Conservation (phyloP, 2,113 vertebrate species). For the Rallus limicola region DNA sequence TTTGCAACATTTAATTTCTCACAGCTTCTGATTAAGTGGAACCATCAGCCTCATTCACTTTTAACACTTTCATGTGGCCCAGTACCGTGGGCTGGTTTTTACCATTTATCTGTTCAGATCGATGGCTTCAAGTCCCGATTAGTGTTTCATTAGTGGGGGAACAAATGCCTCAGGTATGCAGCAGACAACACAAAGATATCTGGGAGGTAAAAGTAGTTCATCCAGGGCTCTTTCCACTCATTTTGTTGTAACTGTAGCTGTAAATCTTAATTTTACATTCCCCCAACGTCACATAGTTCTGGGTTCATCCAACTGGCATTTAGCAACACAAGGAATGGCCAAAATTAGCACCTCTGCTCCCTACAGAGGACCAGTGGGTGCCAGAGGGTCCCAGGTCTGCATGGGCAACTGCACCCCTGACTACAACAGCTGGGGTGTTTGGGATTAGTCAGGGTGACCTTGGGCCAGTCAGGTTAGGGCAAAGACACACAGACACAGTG, state of each 20-base stretch:
- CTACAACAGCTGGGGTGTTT: too few relatives aligned
- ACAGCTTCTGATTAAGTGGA: constrained; percentile 60
- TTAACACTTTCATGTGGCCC: constrained; percentile 35
- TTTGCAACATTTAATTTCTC: constrained; percentile 72
- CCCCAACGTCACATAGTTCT: not conserved
- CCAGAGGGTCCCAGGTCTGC: not conserved
- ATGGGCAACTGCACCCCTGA: rapidly evolving
- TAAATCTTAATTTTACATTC: not conserved
- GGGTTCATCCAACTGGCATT: not conserved
- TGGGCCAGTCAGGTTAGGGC: not conserved
- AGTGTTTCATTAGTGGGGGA: not conserved
- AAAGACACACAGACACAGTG: not conserved
- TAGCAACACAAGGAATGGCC: not conserved
- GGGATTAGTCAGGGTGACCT: not conserved
- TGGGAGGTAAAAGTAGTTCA: not conserved
- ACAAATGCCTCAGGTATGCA: not conserved
- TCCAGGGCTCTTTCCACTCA: not conserved
- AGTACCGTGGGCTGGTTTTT: not conserved
- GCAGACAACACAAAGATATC: not conserved
- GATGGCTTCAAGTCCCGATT: not conserved
- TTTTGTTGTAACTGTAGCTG: not conserved
- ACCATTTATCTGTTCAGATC: not conserved
- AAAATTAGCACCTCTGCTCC: not conserved
- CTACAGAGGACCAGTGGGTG: rapidly evolving
- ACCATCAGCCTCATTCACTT: constrained; percentile 42